Evolutionary conservation across 2,113 vertebrate genomes (phyloP).

Genomic region (Anoplopoma fimbria): DNA sequence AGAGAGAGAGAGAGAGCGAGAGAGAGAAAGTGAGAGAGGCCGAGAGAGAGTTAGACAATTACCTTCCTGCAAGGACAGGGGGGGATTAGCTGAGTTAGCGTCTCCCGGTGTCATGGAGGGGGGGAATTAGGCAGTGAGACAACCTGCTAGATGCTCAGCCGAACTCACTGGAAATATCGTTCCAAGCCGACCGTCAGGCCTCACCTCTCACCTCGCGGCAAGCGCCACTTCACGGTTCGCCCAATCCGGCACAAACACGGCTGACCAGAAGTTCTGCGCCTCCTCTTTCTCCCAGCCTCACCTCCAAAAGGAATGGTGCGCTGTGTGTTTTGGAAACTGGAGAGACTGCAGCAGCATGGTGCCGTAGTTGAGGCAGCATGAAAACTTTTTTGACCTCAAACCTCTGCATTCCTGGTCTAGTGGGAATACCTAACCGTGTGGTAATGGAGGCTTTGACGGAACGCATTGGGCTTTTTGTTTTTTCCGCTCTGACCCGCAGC

Average conservation of each 20-base stretch:
- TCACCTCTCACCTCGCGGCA: not conserved
- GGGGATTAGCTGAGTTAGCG: conserved; percentile 70
- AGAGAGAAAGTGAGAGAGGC: not conserved
- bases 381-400: conserved; percentile 71
- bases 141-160: conserved; percentile 45
- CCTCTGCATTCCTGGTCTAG: conserved; percentile 73
- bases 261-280: conserved; percentile 15
- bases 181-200: conserved; percentile 1
- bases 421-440: conserved; percentile 62
- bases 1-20: not conserved
- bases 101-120: conserved; percentile 48
- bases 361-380: conserved; percentile 65
- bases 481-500: conserved; percentile 7
- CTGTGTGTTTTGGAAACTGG: conserved; percentile 71
- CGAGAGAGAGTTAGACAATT: conserved; percentile 46
- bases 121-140: conserved; percentile 50
- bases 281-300: conserved; percentile 27
- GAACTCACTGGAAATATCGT: conserved; percentile 1
- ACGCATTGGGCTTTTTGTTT: conserved; percentile 36
- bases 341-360: conserved; percentile 70
- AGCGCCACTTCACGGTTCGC: conserved; percentile 7
- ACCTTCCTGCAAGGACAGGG: conserved; percentile 54
- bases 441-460: conserved; percentile 46
- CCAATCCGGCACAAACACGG: not conserved
- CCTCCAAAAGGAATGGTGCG: conserved; percentile 48